A percentile compares a stretch with the other conserved stretches of the same genome.
Evolutionary conservation across 2,888 invertebrate genomes (phyloP).

Genomic region (Tenodera sinensis): DNA sequence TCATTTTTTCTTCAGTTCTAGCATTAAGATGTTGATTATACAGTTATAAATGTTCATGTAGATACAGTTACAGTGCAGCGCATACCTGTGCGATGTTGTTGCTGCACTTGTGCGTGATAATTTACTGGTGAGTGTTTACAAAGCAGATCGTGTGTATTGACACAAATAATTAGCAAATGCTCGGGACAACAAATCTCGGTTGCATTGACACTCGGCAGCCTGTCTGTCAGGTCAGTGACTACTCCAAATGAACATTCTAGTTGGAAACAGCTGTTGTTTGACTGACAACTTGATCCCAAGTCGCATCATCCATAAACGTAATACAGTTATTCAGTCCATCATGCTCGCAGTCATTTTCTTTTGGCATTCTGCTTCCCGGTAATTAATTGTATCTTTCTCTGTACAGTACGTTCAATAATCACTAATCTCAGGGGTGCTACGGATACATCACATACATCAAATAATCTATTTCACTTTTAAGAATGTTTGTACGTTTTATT

Average conservation of each 20-base stretch:
- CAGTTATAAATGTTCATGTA: too few species aligned
- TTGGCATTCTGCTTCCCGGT: not conserved
- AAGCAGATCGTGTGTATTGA: not conserved
- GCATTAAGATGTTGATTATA: too few species aligned
- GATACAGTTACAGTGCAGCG: too few species aligned
- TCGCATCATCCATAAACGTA: not conserved
- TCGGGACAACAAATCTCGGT: not conserved
- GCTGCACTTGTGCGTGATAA: too few species aligned
- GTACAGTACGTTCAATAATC: too few species aligned
- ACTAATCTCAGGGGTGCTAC: too few species aligned
- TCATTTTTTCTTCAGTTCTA: too few species aligned
- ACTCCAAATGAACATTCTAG: not conserved
- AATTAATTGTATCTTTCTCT: too few species aligned
- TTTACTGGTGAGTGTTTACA: not conserved
- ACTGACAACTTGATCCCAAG: not conserved
- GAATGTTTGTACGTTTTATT: too few species aligned
- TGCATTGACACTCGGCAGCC: not conserved
- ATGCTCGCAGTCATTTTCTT: not conserved
- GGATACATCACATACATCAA: too few species aligned
- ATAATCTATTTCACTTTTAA: too few species aligned
- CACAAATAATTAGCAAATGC: not conserved
- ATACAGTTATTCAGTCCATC: not conserved
- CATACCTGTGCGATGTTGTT: too few species aligned
- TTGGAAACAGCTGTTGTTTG: not conserved
- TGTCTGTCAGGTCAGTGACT: not conserved